phyloP scores from a whole-genome alignment of 2,797 vertebrate genomes.

The Falco peregrinus region DNA sequence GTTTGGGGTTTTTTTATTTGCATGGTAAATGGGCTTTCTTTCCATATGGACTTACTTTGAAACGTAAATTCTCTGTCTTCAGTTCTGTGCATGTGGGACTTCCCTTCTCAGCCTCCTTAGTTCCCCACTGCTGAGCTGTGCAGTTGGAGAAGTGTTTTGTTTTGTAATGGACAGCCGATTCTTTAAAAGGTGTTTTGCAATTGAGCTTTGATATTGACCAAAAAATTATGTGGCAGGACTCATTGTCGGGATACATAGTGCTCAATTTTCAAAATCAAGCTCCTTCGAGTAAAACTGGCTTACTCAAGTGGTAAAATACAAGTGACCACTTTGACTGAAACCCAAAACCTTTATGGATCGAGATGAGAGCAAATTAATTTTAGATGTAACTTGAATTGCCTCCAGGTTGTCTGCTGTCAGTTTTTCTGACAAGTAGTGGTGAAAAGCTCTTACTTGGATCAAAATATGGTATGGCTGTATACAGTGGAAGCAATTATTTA shows the following conservation, averaged over 20 bases:
- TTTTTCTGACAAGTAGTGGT: background rate
- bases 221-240: background rate
- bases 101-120: background rate
- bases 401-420: background rate
- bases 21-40: constrained; percentile 9
- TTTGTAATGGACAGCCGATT: background rate
- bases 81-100: background rate
- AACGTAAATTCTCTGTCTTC: background rate
- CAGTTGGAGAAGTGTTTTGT: background rate
- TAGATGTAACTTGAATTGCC: background rate
- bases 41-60: background rate
- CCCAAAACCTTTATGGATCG: background rate
- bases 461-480: background rate
- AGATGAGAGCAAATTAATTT: background rate
- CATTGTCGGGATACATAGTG: background rate
- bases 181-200: background rate
- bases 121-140: background rate
- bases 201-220: background rate
- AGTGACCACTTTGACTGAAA: background rate
- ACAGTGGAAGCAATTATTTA: background rate
- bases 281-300: background rate
- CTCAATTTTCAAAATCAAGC: background rate
- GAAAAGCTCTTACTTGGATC: background rate
- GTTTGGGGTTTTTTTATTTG: background rate
- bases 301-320: background rate